These are phyloP conservation scores for Ophthalmolycus amberensis DNA, from an alignment of 2,113 vertebrate species.

Conservation along the genomic window DNA sequence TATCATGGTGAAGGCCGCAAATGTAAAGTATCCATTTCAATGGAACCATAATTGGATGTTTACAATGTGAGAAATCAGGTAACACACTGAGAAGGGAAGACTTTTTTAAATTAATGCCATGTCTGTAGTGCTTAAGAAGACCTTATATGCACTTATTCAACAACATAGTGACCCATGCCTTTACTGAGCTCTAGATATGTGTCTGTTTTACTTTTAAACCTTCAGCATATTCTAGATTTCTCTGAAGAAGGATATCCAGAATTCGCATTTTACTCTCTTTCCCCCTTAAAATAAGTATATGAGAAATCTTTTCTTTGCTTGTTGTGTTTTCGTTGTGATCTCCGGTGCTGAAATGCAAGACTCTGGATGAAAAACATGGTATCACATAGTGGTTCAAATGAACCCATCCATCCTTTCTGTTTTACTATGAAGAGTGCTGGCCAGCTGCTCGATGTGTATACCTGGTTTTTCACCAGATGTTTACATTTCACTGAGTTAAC, in stretches of 20 bases:
- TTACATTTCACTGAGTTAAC: constrained; percentile 79
- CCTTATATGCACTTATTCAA: constrained; percentile 80
- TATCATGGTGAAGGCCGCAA: constrained; percentile 44
- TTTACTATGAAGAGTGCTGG: constrained; percentile 44
- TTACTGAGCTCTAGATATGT: constrained; percentile 77
- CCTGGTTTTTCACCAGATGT: constrained; percentile 68
- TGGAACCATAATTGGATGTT: constrained; percentile 48
- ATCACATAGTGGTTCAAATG: constrained; percentile 72
- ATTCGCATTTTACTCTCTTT: constrained; percentile 77
- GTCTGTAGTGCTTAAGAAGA: constrained; percentile 80
- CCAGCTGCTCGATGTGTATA: constrained; percentile 74
- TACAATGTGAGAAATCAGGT: constrained; percentile 43
- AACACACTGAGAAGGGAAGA: constrained; percentile 31
- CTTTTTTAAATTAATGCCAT: constrained; percentile 1
- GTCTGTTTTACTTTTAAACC: constrained; percentile 79
- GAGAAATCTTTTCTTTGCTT: constrained; percentile 82
- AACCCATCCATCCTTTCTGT: constrained; percentile 65
- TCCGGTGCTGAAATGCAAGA: constrained; percentile 69
- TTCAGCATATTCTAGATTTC: constrained; percentile 81
- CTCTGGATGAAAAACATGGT: constrained; percentile 67
- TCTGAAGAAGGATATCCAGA: constrained; percentile 81
- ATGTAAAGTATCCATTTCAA: constrained; percentile 31
- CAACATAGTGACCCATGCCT: constrained; percentile 74
- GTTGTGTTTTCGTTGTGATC: constrained; percentile 74
- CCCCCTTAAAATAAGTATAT: constrained; percentile 80